Conservation (phyloP, 2,888 invertebrate species). For the Trilocha varians region DNA sequence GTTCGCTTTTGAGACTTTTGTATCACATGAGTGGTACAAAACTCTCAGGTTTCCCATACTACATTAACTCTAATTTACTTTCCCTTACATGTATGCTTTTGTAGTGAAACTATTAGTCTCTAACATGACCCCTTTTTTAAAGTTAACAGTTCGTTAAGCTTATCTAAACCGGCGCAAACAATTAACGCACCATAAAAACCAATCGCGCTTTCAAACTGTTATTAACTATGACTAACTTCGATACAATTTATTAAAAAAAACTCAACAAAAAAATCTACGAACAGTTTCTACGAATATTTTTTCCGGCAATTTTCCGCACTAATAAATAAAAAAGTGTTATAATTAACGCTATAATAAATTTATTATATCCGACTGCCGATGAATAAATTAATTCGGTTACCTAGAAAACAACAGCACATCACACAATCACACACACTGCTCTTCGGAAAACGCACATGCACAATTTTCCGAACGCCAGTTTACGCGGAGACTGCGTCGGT, state of each 20-base stretch:
- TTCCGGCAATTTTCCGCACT: background rate
- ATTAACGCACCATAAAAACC: slow-evolving; percentile 58
- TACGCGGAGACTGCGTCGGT: slow-evolving; percentile 70
- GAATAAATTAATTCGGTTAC: slow-evolving; percentile 56
- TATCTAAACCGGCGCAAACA: slow-evolving; percentile 57
- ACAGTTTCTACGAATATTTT: no score
- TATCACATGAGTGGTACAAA: slow-evolving; percentile 32
- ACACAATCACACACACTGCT: slow-evolving; percentile 70
- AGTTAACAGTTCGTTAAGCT: slow-evolving; percentile 40
- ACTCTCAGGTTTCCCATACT: slow-evolving; percentile 27
- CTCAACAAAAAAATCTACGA: background rate
- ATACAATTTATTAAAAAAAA: slow-evolving; percentile 13
- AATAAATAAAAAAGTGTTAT: background rate
- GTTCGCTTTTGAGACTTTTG: slow-evolving; percentile 35
- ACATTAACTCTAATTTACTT: slow-evolving; percentile 17
- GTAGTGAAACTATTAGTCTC: background rate
- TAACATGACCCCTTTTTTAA: slow-evolving; percentile 8
- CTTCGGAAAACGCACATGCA: slow-evolving; percentile 73
- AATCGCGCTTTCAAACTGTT: slow-evolving; percentile 28
- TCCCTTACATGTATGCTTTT: background rate
- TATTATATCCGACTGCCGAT: slow-evolving; percentile 51
- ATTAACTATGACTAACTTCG: slow-evolving; percentile 31
- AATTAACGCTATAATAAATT: slow-evolving; percentile 16
- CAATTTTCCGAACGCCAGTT: slow-evolving; percentile 72
- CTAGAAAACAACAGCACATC: slow-evolving; percentile 73